Evolutionary conservation across 37 sponge, comb jelly and placozoan species (phyloP).

Genomic region (Haliclona indistincta): DNA sequence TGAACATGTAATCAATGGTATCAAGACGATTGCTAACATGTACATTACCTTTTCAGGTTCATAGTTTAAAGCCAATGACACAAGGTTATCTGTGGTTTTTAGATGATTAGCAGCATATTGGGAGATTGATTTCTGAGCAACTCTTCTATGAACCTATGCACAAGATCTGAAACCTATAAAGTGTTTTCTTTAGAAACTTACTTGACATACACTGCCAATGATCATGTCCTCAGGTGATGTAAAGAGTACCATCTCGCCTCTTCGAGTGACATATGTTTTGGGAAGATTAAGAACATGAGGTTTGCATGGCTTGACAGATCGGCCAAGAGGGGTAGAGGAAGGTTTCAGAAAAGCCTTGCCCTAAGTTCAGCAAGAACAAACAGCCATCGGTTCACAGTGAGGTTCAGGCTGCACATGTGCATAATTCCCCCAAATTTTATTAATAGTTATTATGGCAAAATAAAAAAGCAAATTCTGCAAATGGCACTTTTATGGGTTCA

Average conservation of each 20-base stretch:
- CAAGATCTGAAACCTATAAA: neutral
- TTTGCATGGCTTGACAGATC: conserved; percentile 30
- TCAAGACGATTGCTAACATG: neutral
- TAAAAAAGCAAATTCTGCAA: no score
- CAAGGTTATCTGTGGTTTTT: conserved; percentile 16
- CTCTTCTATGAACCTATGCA: neutral
- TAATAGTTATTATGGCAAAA: no score
- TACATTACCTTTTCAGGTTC: conserved; percentile 12
- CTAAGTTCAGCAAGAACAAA: no score
- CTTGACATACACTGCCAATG: conserved; percentile 22
- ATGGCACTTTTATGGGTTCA: no score
- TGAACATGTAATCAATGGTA: neutral
- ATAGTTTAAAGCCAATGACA: neutral
- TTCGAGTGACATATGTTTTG: conserved; percentile 53
- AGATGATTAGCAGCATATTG: conserved; percentile 8
- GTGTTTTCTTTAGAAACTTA: neutral
- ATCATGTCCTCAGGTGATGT: conserved; percentile 70
- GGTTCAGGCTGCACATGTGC: no score
- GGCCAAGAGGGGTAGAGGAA: neutral
- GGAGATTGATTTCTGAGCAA: neutral
- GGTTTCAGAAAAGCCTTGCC: conserved; percentile 10
- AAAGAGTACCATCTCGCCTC: conserved; percentile 54
- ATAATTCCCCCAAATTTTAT: no score
- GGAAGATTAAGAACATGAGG: conserved; percentile 20
- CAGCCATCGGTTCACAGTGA: no score